Evolutionary conservation across 2,113 vertebrate genomes (phyloP).

Genomic region (Tragelaphus buxtoni): DNA sequence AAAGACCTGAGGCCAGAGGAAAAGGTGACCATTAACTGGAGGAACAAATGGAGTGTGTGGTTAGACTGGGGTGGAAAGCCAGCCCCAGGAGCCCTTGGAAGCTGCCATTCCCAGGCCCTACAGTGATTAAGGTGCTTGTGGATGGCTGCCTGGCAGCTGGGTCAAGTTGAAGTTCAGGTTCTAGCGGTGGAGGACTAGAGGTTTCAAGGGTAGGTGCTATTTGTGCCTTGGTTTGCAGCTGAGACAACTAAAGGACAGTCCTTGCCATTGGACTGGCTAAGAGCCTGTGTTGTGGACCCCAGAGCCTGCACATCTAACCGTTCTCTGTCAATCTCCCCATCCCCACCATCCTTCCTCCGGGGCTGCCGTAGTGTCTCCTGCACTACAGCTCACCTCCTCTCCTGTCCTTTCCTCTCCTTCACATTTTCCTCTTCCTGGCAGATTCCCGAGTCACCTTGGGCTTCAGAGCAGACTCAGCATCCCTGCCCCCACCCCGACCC

Average conservation of each 20-base stretch:
- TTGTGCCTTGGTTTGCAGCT: neutral
- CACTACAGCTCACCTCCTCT: neutral
- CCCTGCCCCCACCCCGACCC: neutral
- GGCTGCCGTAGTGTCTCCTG: neutral
- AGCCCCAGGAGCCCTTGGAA: neutral
- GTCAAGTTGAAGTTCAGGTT: neutral
- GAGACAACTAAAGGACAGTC: neutral
- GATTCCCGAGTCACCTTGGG: constrained; percentile 45
- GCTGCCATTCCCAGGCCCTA: neutral
- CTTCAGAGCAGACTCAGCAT: constrained; percentile 39
- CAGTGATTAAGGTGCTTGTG: neutral
- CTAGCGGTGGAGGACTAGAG: neutral
- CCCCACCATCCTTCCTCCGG: neutral
- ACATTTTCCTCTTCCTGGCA: neutral
- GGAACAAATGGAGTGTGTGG: neutral
- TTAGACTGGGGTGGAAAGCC: neutral
- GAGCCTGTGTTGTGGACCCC: neutral
- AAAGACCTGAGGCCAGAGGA: neutral
- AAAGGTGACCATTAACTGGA: neutral
- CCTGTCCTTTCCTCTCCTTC: neutral
- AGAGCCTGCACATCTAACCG: neutral
- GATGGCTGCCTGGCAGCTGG: neutral
- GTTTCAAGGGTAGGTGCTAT: neutral
- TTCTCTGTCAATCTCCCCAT: neutral
- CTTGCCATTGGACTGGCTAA: neutral